Evolutionary conservation across 2,113 vertebrate species (phyloP).

Genomic region (Hiodon alosoides): DNA sequence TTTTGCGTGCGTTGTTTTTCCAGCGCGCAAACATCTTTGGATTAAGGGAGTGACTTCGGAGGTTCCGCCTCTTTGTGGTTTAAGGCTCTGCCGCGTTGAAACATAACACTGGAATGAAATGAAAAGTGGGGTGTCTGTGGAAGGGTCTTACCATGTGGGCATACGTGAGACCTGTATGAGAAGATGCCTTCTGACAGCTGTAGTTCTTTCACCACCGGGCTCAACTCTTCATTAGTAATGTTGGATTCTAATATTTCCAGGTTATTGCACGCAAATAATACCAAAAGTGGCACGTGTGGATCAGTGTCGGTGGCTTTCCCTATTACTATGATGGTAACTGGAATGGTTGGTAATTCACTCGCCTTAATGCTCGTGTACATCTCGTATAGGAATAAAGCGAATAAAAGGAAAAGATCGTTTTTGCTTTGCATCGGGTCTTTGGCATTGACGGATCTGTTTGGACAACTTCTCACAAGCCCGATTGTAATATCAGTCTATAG

Average conservation of each 20-base stretch:
- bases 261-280: constrained; percentile 43
- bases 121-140: neutral
- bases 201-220: constrained; percentile 19
- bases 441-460: constrained; percentile 83
- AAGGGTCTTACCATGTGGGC: neutral
- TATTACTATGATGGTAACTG: constrained; percentile 86
- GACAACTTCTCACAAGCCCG: constrained; percentile 86
- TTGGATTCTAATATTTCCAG: constrained; percentile 49
- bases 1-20: neutral
- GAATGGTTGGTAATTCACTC: constrained; percentile 84
- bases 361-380: constrained; percentile 79
- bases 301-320: constrained; percentile 81
- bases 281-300: constrained; percentile 47
- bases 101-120: constrained; percentile 6
- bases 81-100: constrained; percentile 1
- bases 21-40: neutral
- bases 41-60: neutral
- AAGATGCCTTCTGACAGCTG: constrained; percentile 46
- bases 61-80: constrained; percentile 23
- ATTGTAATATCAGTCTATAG: constrained; percentile 88
- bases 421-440: constrained; percentile 90
- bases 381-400: constrained; percentile 78
- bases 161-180: neutral
- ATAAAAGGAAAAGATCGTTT: constrained; percentile 78
- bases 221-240: constrained; percentile 39